Evolutionary conservation across 2,797 vertebrate species (phyloP), one percentile per base, ranked within the genome.

Genomic region (Orientallactaga sibirica): DNA sequence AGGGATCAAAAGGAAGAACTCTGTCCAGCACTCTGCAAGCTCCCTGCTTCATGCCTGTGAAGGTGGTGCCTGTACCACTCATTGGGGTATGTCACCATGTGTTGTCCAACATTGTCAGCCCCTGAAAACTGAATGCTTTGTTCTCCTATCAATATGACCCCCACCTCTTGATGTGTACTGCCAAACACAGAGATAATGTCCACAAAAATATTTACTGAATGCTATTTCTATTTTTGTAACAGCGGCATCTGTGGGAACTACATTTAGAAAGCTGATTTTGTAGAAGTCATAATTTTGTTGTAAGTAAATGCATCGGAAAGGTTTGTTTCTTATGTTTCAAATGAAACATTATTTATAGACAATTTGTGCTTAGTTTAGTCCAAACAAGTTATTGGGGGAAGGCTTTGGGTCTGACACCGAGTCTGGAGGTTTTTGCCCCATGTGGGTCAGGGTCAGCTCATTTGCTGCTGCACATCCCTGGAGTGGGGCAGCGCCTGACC

Each of bases 181-280:
- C 66, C 33, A 62, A 48, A 12, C 48, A 24, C 24, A 58, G 84
- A 82, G 27, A 58, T 64, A 29, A 41, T 66, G 29, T 80, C 80
- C 77, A 89, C 25, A 62, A 58, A 84, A 74, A 3, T 8, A 29
- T 41, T 55, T 18, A 16, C 37, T 86, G 37, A 78, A 67, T 16
- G 3, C 41, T 58, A 19, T 20, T 90, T 68, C 74, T 62, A 85
- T 80, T 55, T 48, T 18, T 62, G 67, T 73, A 78, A 91, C 86
- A 71, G 64, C 37, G 58, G 55, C 48, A 52, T 88, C 68, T 86
- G 7, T 37, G 80, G 73, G 62, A 77, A 55, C 19, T 18, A 81
- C 0, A 0, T 16, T 70, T 68, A 86, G 93, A 92, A 91, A 86
- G 41, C 43, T 3, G n/a, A 74, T 92, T 92, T 94, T 86, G 24